phyloP scores from a whole-genome alignment of 2,888 invertebrate species.

The Lasioglossum pauxillum region DNA sequence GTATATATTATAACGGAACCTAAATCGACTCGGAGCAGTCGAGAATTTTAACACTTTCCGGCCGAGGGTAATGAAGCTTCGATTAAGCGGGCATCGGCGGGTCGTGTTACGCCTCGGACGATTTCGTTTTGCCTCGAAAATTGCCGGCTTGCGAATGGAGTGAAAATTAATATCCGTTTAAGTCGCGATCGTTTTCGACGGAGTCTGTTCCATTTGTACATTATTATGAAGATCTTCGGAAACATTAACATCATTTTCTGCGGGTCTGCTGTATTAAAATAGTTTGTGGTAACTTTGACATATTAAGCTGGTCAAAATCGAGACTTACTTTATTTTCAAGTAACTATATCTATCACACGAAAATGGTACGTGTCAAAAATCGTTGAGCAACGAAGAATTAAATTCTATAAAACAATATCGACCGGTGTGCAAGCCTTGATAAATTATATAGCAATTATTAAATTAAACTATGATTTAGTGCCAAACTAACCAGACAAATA shows the following conservation, averaged over 20 bases:
- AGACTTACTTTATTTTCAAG: too few species aligned
- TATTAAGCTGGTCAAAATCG: not conserved
- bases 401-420: too few species aligned
- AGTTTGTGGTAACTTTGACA: not conserved
- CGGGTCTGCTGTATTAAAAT: not conserved
- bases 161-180: constrained; percentile 22
- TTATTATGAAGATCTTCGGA: not conserved
- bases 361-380: too few species aligned
- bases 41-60: constrained; percentile 37
- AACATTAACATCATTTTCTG: not conserved
- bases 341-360: too few species aligned
- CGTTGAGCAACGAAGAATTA: too few species aligned
- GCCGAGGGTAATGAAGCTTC: constrained; percentile 35
- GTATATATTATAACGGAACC: constrained; percentile 31
- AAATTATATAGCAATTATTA: too few species aligned
- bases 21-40: constrained; percentile 28
- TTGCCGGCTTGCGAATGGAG: not conserved
- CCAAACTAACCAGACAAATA: too few species aligned
- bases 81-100: constrained; percentile 40
- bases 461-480: too few species aligned
- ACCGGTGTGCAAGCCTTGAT: too few species aligned
- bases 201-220: not conserved
- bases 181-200: not conserved
- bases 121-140: constrained; percentile 28
- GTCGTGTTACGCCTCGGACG: constrained; percentile 26